A percentile compares a stretch with the other conserved stretches of the same genome.
Conservation (phyloP, 2,888 invertebrate species). For the Eupithecia dodoneata region DNA sequence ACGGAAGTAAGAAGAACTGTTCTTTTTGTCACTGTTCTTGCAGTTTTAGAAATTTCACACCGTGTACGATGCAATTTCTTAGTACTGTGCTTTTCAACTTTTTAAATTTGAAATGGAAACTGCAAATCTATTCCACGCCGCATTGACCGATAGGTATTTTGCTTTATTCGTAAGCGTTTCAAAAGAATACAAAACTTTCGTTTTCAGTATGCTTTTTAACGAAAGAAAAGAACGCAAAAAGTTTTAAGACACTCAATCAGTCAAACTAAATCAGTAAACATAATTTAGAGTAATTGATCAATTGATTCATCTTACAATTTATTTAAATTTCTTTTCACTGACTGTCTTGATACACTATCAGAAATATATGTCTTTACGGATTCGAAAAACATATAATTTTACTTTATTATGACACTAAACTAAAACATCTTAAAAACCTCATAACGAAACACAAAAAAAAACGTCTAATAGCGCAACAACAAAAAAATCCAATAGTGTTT, state of each 20-base stretch:
- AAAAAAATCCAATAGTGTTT: slow-evolving; percentile 49
- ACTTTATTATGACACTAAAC: not conserved
- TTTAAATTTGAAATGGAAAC: slow-evolving; percentile 10
- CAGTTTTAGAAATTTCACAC: slow-evolving; percentile 28
- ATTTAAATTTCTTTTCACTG: not conserved
- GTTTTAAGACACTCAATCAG: too few relatives aligned
- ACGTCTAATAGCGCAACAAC: slow-evolving; percentile 19
- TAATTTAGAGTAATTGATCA: too few relatives aligned
- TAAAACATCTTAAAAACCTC: not conserved
- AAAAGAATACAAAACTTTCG: not conserved
- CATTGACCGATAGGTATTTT: not conserved
- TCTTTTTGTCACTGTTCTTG: slow-evolving; percentile 30
- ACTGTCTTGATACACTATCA: not conserved
- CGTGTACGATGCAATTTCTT: slow-evolving; percentile 16
- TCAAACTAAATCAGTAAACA: too few relatives aligned
- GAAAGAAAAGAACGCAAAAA: not conserved
- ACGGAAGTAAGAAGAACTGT: slow-evolving; percentile 29
- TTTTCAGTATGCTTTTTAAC: not conserved
- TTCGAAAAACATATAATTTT: not conserved
- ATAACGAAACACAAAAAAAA: not conserved
- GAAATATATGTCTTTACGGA: not conserved
- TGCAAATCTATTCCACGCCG: not conserved
- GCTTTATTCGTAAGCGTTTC: not conserved
- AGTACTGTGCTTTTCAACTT: slow-evolving; percentile 21
- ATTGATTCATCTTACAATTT: too few relatives aligned